These are phyloP conservation scores for Phenganax stokvisi DNA, from an alignment of 92 coral and sea anemone genomes.

Conservation along the genomic window DNA sequence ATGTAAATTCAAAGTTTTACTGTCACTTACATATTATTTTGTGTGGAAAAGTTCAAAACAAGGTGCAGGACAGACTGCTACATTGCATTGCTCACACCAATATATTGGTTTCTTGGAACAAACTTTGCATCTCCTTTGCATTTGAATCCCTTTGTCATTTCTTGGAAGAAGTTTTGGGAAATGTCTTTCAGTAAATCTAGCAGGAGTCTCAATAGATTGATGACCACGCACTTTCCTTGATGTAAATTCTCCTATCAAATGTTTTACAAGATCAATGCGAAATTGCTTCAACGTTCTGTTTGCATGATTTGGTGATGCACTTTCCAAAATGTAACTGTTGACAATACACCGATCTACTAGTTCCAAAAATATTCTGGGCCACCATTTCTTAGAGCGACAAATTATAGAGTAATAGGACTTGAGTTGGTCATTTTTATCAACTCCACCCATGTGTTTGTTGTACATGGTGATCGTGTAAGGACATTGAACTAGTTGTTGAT, in stretches of 20 bases:
- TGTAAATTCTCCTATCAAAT: neutral
- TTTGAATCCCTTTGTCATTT: neutral
- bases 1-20: too few species aligned
- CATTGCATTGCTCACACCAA: neutral
- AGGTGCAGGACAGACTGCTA: neutral
- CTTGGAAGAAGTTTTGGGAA: neutral
- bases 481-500: too few species aligned
- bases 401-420: too few species aligned
- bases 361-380: neutral
- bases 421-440: too few species aligned
- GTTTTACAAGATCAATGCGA: conserved; percentile 3
- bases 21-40: neutral
- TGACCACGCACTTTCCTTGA: neutral
- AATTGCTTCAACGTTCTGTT: neutral
- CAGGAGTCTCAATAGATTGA: neutral
- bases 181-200: conserved; percentile 10
- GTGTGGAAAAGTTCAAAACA: neutral
- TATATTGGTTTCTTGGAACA: neutral
- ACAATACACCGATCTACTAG: neutral
- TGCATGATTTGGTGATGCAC: conserved; percentile 1
- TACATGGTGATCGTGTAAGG: too few species aligned
- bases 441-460: too few species aligned
- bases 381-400: neutral
- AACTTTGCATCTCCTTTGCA: neutral
- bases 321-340: neutral